phyloP scores from a whole-genome alignment of 2,888 invertebrate species.

The Thera britannica region DNA sequence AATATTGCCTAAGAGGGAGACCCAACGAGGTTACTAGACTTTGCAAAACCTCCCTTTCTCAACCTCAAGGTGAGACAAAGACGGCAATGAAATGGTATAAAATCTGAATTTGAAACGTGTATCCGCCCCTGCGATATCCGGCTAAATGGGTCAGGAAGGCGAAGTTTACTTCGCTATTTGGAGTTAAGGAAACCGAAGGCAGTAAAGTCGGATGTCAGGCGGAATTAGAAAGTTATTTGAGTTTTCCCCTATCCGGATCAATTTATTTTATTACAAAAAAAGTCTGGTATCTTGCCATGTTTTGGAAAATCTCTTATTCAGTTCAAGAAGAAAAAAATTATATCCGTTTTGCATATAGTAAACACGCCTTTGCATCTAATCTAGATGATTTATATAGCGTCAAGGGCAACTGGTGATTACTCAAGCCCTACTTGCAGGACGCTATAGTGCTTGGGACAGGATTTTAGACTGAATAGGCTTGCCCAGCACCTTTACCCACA shows the following conservation, averaged over 20 bases:
- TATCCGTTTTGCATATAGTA: too few species aligned
- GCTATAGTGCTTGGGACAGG: too few species aligned
- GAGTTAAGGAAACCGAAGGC: constrained; percentile 28
- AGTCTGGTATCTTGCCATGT: neutral
- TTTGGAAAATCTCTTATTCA: too few species aligned
- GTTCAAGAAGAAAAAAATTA: too few species aligned
- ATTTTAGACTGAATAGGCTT: too few species aligned
- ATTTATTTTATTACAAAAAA: constrained; percentile 19
- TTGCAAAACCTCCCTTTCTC: constrained; percentile 56
- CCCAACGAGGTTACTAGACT: constrained; percentile 69
- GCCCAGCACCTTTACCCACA: too few species aligned
- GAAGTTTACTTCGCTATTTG: constrained; percentile 72
- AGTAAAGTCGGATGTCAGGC: constrained; percentile 26
- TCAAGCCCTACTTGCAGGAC: too few species aligned
- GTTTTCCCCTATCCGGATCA: constrained; percentile 14
- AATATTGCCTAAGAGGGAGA: constrained; percentile 39
- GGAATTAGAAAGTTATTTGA: constrained; percentile 28
- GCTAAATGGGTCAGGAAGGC: constrained; percentile 83
- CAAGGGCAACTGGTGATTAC: too few species aligned
- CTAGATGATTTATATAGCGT: too few species aligned
- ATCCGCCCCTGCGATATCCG: constrained; percentile 72
- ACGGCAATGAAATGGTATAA: constrained; percentile 59
- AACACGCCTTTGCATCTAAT: too few species aligned
- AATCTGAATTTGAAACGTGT: constrained; percentile 72
- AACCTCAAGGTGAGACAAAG: constrained; percentile 55